Base-by-base conservation (phyloP, 2,113 vertebrate species). In the Crocuta crocuta region DNA sequence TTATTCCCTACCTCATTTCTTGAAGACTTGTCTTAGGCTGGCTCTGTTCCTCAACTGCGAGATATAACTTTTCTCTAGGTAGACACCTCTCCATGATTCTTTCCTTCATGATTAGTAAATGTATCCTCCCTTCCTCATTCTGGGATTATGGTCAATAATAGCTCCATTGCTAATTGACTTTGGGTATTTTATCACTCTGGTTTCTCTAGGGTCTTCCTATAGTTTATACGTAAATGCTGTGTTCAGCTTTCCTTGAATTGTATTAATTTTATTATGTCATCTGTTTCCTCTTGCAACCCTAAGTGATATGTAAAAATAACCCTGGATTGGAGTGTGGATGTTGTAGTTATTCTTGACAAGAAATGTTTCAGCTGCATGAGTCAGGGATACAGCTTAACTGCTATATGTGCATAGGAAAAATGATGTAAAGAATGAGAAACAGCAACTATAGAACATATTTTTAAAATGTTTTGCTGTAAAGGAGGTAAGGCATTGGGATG, bases 301-400 rank as follows among this genome's bases (percentile, higher is more conserved):
- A 43, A 79, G 7, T 78, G 39, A 83, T 43, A 63, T 7, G 11
- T 15, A 76, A 91, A 89, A n/a, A 78, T 66, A 12, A 63, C 3
- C n/a, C 9, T 90, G 39, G 15, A 23, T 81, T 84, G 1, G 23
- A 48, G 7, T 65, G 4, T 50, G 26, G 11, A 61, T 45, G 10
- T 66, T 55, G 3, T 55, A 83, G 8, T 17, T 81, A 48, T 78
- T 33, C 35, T 96, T 90, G 19, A 86, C 31, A 88, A 96, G 45
- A 85, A 89, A 89, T 50, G 5, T 90, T 68, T 95, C 24, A 87
- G 21, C 39, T 33, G 35, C 15, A 33, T 7, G 31, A 50, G 61
- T 17, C 7, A 35, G 13, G 2, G 9, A 1, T 0, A 17, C 65
- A 66, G 5, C 4, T 15, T 82, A 68, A 63, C 1, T 43, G 10